Evolutionary conservation across 1,140 invertebrate genomes (phyloP).

Genomic region (Bombus impatiens): DNA sequence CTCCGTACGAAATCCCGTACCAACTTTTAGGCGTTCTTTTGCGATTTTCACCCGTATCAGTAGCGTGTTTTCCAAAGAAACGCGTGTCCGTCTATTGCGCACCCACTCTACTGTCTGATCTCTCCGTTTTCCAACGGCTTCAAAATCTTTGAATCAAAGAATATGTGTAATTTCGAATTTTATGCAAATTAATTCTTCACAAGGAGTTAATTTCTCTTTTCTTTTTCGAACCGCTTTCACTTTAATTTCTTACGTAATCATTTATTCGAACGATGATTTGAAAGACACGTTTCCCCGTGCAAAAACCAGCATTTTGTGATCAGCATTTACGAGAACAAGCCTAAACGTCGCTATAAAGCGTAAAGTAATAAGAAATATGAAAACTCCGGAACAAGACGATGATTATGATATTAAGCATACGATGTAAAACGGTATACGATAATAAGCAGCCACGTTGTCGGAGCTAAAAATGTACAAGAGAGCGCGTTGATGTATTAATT

Average conservation of each 20-base stretch:
- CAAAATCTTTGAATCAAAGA: background rate
- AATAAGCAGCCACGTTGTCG: conserved; percentile 5
- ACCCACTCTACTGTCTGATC: background rate
- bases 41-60: conserved; percentile 23
- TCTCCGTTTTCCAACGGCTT: background rate
- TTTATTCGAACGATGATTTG: background rate
- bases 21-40: conserved; percentile 33
- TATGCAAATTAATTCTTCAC: too few relatives aligned
- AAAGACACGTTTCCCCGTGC: background rate
- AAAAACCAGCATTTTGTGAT: too few relatives aligned
- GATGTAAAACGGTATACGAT: conserved; percentile 30
- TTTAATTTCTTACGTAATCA: too few relatives aligned
- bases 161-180: too few relatives aligned
- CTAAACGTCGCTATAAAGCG: too few relatives aligned
- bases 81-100: background rate
- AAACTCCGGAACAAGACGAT: background rate
- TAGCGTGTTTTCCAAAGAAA: conserved; percentile 21
- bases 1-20: conserved; percentile 12
- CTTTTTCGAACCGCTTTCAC: too few relatives aligned
- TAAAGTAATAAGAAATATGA: background rate
- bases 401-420: conserved; percentile 11
- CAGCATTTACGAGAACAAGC: too few relatives aligned
- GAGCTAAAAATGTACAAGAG: background rate
- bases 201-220: too few relatives aligned
- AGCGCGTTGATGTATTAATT: conserved; percentile 48